Conservation (phyloP, 2,888 invertebrate genomes). For the Diplazon laetatorius region DNA sequence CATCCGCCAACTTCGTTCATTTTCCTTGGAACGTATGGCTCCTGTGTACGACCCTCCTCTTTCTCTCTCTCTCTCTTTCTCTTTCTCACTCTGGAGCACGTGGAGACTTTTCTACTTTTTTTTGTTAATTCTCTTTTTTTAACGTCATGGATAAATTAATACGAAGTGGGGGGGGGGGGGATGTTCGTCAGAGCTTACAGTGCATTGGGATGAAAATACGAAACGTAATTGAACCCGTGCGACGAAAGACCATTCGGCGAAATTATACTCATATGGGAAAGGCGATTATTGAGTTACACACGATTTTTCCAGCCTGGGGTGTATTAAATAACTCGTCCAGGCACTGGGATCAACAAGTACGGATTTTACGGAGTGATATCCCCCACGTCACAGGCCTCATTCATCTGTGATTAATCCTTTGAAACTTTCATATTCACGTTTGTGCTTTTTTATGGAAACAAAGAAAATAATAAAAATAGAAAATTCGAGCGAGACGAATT, state of each 20-base stretch:
- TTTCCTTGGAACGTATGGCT: constrained; percentile 43
- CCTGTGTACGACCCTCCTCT: constrained; percentile 5
- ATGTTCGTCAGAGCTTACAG: constrained; percentile 53
- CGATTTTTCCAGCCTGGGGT: constrained; percentile 3
- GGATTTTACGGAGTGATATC: background rate
- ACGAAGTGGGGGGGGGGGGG: constrained; percentile 35
- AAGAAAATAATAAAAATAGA: too few species aligned
- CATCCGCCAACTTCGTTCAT: constrained; percentile 53
- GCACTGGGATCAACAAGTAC: background rate
- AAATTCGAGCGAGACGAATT: too few species aligned
- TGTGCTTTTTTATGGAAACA: background rate
- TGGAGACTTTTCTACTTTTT: constrained; percentile 21
- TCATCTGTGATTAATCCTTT: background rate
- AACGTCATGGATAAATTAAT: constrained; percentile 53
- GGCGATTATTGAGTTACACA: constrained; percentile 37
- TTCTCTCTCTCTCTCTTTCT: constrained; percentile 15
- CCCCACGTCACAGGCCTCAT: background rate
- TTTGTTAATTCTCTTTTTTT: constrained; percentile 42
- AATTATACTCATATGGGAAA: constrained; percentile 35
- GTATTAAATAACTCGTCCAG: constrained; percentile 18
- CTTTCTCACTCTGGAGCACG: constrained; percentile 8
- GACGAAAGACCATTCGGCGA: background rate
- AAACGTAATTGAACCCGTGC: constrained; percentile 53
- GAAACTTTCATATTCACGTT: constrained; percentile 1
- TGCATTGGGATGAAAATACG: constrained; percentile 51